A percentile compares a stretch with the other conserved stretches of the same genome.
phyloP scores from a whole-genome alignment of 2,888 invertebrate genomes.

The Drosophila subsilvestris region DNA sequence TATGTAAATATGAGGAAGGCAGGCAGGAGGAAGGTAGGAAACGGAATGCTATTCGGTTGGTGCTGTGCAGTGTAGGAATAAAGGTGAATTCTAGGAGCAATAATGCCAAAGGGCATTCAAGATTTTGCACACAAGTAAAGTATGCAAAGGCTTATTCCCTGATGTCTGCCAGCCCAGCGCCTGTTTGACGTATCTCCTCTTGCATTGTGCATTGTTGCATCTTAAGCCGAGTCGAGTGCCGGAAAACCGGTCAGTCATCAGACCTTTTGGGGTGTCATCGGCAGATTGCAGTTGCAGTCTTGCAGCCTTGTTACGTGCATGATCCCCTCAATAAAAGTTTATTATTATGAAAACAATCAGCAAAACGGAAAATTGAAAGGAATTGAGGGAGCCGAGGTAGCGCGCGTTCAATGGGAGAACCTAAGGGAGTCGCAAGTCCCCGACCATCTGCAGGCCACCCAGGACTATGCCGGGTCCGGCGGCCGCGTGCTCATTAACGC shows the following conservation, averaged over 20 bases:
- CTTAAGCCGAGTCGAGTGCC: not conserved
- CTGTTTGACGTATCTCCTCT: no score
- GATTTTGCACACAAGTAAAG: no score
- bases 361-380: not conserved
- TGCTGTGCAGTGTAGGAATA: no score
- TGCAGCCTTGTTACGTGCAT: not conserved
- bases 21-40: no score
- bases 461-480: conserved; percentile 8
- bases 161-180: not conserved
- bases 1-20: no score
- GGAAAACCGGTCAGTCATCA: not conserved
- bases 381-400: not conserved
- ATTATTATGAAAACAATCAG: not conserved
- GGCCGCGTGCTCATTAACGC: conserved; percentile 69
- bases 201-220: not conserved
- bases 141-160: no score
- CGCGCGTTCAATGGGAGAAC: not conserved
- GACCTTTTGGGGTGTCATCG: not conserved
- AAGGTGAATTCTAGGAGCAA: no score
- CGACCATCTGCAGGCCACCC: conserved; percentile 47
- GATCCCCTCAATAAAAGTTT: not conserved
- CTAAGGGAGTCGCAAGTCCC: not conserved
- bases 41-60: no score
- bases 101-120: no score
- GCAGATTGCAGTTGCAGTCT: not conserved